Evolutionary conservation across 2,113 vertebrate genomes (phyloP).

Genomic region (Rana temporaria): DNA sequence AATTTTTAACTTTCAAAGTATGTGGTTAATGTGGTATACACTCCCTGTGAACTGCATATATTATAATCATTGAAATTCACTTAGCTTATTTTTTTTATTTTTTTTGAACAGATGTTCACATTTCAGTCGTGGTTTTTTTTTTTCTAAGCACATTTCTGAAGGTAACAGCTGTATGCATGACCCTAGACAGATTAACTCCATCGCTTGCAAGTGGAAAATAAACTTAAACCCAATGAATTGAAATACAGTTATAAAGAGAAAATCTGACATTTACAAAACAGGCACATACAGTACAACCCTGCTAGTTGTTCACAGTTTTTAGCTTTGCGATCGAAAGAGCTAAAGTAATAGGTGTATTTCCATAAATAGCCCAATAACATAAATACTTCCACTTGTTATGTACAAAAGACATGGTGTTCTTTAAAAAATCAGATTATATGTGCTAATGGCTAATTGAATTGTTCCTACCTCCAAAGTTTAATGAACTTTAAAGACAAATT

Average conservation of each 20-base stretch:
- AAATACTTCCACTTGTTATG: not conserved
- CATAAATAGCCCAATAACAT: not conserved
- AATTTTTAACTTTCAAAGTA: not conserved
- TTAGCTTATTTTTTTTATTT: conserved; percentile 29
- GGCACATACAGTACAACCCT: not conserved
- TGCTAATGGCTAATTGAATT: not conserved
- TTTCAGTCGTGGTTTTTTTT: conserved; percentile 15
- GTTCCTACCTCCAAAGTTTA: not conserved
- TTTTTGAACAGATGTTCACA: conserved; percentile 46
- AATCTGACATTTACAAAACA: not conserved
- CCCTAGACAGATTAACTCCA: conserved; percentile 34
- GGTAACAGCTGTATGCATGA: conserved; percentile 43
- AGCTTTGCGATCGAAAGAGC: not conserved
- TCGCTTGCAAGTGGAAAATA: not conserved
- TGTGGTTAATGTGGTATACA: not conserved
- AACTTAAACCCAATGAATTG: not conserved
- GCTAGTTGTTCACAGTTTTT: not conserved
- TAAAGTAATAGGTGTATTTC: not conserved
- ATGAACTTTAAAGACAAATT: too few species aligned
- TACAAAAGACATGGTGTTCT: not conserved
- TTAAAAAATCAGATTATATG: not conserved
- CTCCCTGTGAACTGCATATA: not conserved
- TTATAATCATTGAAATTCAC: conserved; percentile 25
- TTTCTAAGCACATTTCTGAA: conserved; percentile 12
- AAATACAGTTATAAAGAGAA: not conserved